Base-by-base conservation (phyloP, 2,888 invertebrate species). In the Prosapia bicincta region DNA sequence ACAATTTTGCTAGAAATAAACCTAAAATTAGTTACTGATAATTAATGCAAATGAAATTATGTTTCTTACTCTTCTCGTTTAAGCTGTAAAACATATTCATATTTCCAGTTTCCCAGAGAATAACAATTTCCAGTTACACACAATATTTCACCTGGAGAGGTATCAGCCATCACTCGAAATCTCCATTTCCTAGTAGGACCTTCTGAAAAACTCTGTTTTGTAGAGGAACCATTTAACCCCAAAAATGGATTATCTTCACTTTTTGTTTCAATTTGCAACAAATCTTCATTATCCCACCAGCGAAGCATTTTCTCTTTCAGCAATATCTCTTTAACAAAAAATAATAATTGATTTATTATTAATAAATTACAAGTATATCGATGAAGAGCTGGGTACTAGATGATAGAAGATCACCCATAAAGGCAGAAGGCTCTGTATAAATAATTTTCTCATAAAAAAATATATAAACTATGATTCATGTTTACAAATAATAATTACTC, bases 51-150 rank as follows among this genome's bases (percentile, higher is more conserved):
- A 20, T 9, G 66, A 28, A 24, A 26, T 30, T 28, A 74, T 26
- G 9, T 2, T 26, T 73, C 75, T 71, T 71, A 74, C 54, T 77
- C 72, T 66, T 80, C 81, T 74, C 80, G 78, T n/a, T 80, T 80
- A 80, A 94, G 85, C 15, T 88, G 83, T 2, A 91, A 83, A 77
- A 90, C 88, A 80, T 87, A 87, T 69, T 87, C 87, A 54, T 89
- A 88, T 79, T 89, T 87, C 94, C 94, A 95, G 81, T 88, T 88
- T 3, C 95, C 95, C 71, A 95, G 86, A 78, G 90, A 88, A 26
- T 86, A 84, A 77, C 89, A 89, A 83, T 88, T 90, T 66, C 95
- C 95, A 26, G 90, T 89, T 71, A 95, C 86, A 81, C 90, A 93
- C 25, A 94, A 87, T 76, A 86, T 87, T 84, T 94, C 93, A 76